Evolutionary conservation across 2,113 vertebrate species (phyloP), one percentile per base, ranked within the genome.

Genomic region (Picathartes gymnocephalus): DNA sequence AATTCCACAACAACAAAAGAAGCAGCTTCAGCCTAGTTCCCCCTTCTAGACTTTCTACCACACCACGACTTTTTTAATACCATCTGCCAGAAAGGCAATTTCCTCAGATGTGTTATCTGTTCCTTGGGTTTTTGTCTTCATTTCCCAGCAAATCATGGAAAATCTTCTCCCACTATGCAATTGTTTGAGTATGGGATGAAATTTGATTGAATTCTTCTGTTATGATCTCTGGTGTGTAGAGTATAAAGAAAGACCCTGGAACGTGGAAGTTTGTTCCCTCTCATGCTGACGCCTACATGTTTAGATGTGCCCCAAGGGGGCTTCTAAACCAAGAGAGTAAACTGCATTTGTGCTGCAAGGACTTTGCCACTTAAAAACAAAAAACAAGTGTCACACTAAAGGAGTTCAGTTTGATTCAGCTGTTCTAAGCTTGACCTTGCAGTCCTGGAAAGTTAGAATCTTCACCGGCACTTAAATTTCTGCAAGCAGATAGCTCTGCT

Each of bases 241-340:
- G 19, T 58, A 53, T 14, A 72, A 33, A 80, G 30, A 51, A 31
- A 88, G 37, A 65, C 9, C 8, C 4, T n/a, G n/a, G n/a, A n/a
- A n/a, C n/a, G 18, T 1, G 3, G 22, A 44, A 65, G 28, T 17
- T 51, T 57, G 47, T 16, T 81, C 57, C 51, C 71, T 40, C 45
- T 74, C 4, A 6, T 18, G 23, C 42, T 4, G 7, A 69, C 31
- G n/a, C 0, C 6, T 8, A 14, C 21, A 15, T 1, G 1, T 33
- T 65, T 13, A 61, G 17, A 57, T 35, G 22, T 51, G 24, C 40
- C 68, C 19, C 40, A 44, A 66, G 69, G 16, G 16, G 11, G 28
- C 42, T 69, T 54, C 20, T 30, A 58, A 81, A 86, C 31, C 25
- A 83, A 40, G 51, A 62, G 5, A 58, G 25, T 24, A 5, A 94